phyloP scores from a whole-genome alignment of 1,140 invertebrate species.

The Procambarus clarkii region DNA sequence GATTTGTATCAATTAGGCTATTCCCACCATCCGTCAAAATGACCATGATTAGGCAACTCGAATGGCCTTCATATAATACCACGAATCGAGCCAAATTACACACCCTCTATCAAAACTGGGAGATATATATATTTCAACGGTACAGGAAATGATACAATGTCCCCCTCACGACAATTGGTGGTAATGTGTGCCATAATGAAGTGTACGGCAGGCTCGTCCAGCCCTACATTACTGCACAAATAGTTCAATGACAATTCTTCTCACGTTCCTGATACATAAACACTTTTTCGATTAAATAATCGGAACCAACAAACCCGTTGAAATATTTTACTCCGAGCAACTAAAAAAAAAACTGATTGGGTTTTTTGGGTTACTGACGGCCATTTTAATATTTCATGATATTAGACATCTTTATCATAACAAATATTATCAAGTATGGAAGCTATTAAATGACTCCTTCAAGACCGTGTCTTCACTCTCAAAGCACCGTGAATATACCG shows the following conservation, averaged over 20 bases:
- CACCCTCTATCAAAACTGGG: slow-evolving; percentile 9
- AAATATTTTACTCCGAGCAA: background rate
- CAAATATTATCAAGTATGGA: too few relatives aligned
- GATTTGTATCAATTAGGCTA: slow-evolving; percentile 20
- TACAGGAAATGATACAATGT: slow-evolving; percentile 49
- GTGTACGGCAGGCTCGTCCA: background rate
- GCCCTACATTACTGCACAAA: slow-evolving; percentile 45
- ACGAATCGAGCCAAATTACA: slow-evolving; percentile 45
- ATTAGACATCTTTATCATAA: too few relatives aligned
- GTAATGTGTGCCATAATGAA: slow-evolving; percentile 9
- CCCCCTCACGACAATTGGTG: slow-evolving; percentile 7
- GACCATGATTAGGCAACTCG: slow-evolving; percentile 43
- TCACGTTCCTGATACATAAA: slow-evolving; percentile 21
- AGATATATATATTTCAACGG: slow-evolving; percentile 41
- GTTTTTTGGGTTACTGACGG: too few relatives aligned
- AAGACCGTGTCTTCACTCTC: too few relatives aligned
- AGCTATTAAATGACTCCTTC: too few relatives aligned
- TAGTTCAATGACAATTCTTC: slow-evolving; percentile 47
- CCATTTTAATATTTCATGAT: too few relatives aligned
- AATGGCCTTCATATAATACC: slow-evolving; percentile 19
- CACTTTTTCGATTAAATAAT: background rate
- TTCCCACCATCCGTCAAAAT: background rate
- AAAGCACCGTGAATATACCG: too few relatives aligned
- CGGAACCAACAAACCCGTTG: background rate
- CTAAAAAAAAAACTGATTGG: background rate